phyloP scores from a whole-genome alignment of 1,140 invertebrate genomes.

The Tribolium castaneum region DNA sequence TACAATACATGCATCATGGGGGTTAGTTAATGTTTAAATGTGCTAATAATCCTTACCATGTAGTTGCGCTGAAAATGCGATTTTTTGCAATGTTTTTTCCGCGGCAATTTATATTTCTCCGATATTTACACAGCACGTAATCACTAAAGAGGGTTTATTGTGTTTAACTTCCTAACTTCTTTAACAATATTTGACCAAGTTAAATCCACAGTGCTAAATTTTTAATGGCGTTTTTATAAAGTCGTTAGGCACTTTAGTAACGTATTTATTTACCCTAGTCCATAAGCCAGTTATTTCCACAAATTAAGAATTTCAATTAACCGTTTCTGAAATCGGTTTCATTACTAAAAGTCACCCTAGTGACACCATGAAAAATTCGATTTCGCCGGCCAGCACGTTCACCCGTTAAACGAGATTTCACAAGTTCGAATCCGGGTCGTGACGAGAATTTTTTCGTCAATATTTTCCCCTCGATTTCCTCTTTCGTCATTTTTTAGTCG shows the following conservation, averaged over 20 bases:
- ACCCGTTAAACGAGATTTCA: conserved; percentile 32
- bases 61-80: not conserved
- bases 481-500: conserved; percentile 11
- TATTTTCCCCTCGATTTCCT: conserved; percentile 21
- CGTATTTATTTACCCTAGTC: not conserved
- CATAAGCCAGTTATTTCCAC: not conserved
- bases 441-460: conserved; percentile 22
- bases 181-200: not conserved
- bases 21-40: not conserved
- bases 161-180: not conserved
- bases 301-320: not conserved
- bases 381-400: conserved; percentile 7
- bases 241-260: not conserved
- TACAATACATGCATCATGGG: not conserved
- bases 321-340: not conserved
- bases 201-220: not conserved
- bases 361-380: conserved; percentile 26
- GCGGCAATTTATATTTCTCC: not conserved
- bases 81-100: not conserved
- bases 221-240: not conserved
- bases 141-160: not conserved
- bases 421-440: conserved; percentile 25
- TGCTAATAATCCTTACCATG: not conserved
- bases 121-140: not conserved
- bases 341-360: not conserved